Evolutionary conservation across 2,888 invertebrate genomes (phyloP).

Genomic region (Xestia c-nigrum): DNA sequence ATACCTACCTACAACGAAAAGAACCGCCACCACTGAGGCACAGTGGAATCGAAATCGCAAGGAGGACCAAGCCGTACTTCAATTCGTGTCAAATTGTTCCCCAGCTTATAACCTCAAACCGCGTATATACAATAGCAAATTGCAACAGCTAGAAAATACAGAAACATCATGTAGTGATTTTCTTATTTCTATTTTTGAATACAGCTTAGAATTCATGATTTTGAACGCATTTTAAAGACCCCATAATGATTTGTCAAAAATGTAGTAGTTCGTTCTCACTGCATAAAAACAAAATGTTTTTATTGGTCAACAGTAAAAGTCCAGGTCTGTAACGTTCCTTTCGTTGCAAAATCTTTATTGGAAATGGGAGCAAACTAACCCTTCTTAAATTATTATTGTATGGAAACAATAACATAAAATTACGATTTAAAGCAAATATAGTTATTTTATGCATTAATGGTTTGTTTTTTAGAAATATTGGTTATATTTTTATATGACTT

Average conservation of each 20-base stretch:
- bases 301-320: constrained; percentile 5
- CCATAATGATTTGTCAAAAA: constrained; percentile 49
- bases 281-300: fast-evolving
- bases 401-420: neutral
- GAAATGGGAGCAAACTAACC: fast-evolving
- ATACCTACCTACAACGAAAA: neutral
- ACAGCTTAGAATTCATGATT: neutral
- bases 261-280: constrained; percentile 23
- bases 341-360: neutral
- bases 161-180: neutral
- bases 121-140: neutral
- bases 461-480: fast-evolving
- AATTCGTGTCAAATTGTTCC: neutral
- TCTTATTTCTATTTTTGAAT: neutral
- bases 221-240: constrained; percentile 6
- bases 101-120: neutral
- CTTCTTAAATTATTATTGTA: neutral
- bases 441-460: too few species aligned
- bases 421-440: neutral
- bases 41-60: neutral
- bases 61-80: neutral
- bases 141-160: neutral
- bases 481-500: neutral
- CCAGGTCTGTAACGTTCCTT: neutral
- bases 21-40: neutral